Evolutionary conservation across 2,113 vertebrate species (phyloP).

Genomic region (Anguilla rostrata): DNA sequence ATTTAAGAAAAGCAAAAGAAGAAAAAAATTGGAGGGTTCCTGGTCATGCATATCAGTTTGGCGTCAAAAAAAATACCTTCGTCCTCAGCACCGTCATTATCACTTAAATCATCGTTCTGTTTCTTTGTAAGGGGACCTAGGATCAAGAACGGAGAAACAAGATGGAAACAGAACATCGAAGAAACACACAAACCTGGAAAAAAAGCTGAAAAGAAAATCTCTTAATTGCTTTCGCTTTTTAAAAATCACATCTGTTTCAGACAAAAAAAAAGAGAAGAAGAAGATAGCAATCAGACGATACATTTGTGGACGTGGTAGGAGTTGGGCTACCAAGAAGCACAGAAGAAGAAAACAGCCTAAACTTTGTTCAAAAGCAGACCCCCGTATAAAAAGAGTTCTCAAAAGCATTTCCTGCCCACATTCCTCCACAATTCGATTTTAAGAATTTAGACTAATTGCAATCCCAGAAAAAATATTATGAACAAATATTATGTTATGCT

Average conservation of each 20-base stretch:
- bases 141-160: conserved; percentile 97
- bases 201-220: conserved; percentile 78
- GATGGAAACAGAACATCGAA: conserved; percentile 97
- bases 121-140: conserved; percentile 99
- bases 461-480: conserved; percentile 38
- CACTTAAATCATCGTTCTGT: conserved; percentile 99
- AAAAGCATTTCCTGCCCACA: background rate
- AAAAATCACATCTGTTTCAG: conserved; percentile 30
- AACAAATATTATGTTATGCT: conserved; percentile 9
- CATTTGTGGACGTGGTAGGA: conserved; percentile 16
- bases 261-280: conserved; percentile 62
- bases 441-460: conserved; percentile 24
- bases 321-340: conserved; percentile 19
- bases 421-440: conserved; percentile 27
- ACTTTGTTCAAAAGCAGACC: conserved; percentile 20
- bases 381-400: conserved; percentile 29
- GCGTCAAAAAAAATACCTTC: conserved; percentile 95
- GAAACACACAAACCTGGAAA: conserved; percentile 92
- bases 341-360: conserved; percentile 25
- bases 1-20: conserved; percentile 92
- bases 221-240: conserved; percentile 53
- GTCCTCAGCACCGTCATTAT: conserved; percentile 99
- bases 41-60: conserved; percentile 98
- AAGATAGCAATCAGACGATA: conserved; percentile 34
- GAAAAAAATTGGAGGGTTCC: conserved; percentile 85